These are phyloP conservation scores for Epinotia bilunana DNA, from an alignment of 2,888 invertebrate genomes.

Conservation along the genomic window DNA sequence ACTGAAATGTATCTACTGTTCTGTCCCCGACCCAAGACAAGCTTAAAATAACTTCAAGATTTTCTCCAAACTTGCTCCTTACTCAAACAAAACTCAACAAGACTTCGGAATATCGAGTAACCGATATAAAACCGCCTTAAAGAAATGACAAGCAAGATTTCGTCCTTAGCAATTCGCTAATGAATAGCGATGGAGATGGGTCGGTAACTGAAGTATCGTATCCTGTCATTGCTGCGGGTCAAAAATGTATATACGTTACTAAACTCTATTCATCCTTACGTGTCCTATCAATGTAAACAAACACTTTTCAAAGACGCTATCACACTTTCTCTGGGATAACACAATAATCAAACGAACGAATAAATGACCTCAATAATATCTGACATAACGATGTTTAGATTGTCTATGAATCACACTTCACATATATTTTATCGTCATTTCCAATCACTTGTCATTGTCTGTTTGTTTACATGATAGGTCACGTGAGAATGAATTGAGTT, in stretches of 20 bases:
- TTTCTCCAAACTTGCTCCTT: neutral
- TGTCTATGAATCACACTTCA: no score
- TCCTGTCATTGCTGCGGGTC: neutral
- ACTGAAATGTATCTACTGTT: neutral
- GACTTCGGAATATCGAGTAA: constrained; percentile 10
- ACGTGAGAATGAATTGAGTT: no score
- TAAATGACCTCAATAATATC: no score
- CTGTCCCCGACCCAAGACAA: neutral
- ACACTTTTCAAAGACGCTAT: no score
- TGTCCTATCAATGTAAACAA: no score
- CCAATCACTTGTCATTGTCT: no score
- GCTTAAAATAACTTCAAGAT: neutral
- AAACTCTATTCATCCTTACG: no score
- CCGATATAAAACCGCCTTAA: neutral
- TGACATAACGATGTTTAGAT: no score
- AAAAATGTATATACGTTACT: neutral
- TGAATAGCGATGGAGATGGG: neutral
- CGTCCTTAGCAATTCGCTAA: neutral
- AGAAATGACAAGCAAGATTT: neutral
- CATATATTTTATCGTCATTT: no score
- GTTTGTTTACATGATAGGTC: no score
- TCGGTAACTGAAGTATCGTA: neutral
- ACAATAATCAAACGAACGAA: no score
- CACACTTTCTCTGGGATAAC: no score
- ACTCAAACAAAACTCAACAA: neutral